Base-by-base conservation (phyloP, 2,797 vertebrate species). In the Nannoperca obscura region DNA sequence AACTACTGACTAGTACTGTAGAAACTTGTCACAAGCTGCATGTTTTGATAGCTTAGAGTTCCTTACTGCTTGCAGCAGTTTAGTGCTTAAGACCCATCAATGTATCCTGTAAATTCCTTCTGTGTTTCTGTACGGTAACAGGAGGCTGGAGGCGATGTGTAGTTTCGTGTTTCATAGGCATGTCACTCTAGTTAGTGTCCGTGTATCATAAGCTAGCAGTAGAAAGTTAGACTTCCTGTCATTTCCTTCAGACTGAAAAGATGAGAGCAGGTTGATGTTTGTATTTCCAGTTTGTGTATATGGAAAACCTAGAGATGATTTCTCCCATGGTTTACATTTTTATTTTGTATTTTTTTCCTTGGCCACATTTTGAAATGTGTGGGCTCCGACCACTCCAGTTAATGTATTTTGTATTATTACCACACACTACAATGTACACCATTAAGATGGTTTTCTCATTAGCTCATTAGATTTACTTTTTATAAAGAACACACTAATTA, bases 161-260 rank as follows among this genome's bases (percentile, higher is more conserved):
- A 83, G 86, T 94, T 84, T 89, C 52, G 91, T 93, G 92, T 94
- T 90, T 86, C 87, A 88, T 90, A 91, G 91, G 92, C 93, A 94
- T 94, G 93, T 94, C 92, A 88, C 88, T 85, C 86, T 84, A 89
- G 83, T 85, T 76, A 52, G 89, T 85, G 86, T 91, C 86, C 6
- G 89, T 92, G 92, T 92, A 81, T 90, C 86, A 90, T 90, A 84
- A 86, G 76, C 82, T 94, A 92, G 87, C 88, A 66, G 87, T 91
- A 91, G 88, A 92, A 59, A 47, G 85, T 82, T 89, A 88, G 86
- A 88, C 78, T 85, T 81, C 68, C 77, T 63, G 81, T 91, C 86
- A 46, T 76, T 79, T 87, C 65, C 76, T 76, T 80, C 88, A 86
- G 71, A 81, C 74, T 76, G 82, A 82, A 84, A 84, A 81, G 50